phyloP scores from a whole-genome alignment of 2,113 vertebrate species.

The Sclerurus mexicanus region DNA sequence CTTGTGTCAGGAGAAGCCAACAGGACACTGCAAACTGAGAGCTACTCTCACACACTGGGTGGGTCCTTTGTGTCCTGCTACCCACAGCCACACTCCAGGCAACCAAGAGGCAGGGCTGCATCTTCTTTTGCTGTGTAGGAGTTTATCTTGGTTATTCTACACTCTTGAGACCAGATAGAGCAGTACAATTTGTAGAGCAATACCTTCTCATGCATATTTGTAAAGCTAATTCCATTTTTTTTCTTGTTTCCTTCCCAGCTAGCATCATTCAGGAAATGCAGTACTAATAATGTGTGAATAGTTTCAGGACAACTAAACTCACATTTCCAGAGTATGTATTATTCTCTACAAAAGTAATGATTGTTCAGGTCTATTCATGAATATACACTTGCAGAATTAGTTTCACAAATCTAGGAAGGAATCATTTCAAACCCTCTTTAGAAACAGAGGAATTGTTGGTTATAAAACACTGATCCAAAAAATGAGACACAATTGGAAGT shows the following conservation, averaged over 20 bases:
- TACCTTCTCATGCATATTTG: not conserved
- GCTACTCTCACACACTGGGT: not conserved
- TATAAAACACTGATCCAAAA: not conserved
- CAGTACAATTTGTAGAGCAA: not conserved
- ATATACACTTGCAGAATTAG: slow-evolving; percentile 21
- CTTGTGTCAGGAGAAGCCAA: not conserved
- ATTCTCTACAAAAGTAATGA: slow-evolving; percentile 36
- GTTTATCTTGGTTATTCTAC: not conserved
- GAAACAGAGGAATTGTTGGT: not conserved
- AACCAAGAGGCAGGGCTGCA: not conserved
- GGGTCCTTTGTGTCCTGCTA: not conserved
- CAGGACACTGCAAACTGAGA: not conserved
- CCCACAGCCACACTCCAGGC: not conserved
- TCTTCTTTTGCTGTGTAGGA: not conserved
- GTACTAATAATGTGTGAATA: not conserved
- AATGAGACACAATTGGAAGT: slow-evolving; percentile 24
- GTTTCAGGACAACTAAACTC: slow-evolving; percentile 6
- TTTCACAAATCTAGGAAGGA: slow-evolving; percentile 24
- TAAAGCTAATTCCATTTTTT: not conserved
- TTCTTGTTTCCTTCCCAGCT: not conserved
- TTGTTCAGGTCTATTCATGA: slow-evolving; percentile 49
- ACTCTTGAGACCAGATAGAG: not conserved
- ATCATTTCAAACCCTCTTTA: not conserved
- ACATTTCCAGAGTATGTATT: slow-evolving; percentile 20
- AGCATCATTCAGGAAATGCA: not conserved